Conservation (phyloP, 2,797 vertebrate species). For the Catamblyrhynchus diadema region DNA sequence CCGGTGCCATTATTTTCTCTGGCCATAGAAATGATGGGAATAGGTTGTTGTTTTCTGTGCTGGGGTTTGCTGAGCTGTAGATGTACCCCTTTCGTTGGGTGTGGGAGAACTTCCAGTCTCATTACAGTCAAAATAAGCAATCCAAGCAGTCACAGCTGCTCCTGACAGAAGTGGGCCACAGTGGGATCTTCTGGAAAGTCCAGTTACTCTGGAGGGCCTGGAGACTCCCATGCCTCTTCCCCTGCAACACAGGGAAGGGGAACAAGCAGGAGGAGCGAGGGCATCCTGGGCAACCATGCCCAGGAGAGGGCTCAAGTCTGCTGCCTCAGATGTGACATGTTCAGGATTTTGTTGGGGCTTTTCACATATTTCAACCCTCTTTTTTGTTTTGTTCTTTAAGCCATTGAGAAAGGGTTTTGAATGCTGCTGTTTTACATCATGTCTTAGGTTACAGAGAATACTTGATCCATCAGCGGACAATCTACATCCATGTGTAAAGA, state of each 20-base stretch:
- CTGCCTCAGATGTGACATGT: background rate
- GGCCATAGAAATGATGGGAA: rapidly evolving
- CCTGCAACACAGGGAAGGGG: background rate
- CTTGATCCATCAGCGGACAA: background rate
- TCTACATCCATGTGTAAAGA: background rate
- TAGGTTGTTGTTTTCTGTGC: background rate
- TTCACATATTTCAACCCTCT: background rate
- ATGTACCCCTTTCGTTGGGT: rapidly evolving
- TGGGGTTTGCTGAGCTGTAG: background rate
- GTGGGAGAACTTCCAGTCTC: background rate
- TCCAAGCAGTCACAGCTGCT: background rate
- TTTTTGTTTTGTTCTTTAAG: background rate
- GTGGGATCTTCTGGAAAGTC: background rate
- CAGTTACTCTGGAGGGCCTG: background rate
- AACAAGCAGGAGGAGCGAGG: background rate
- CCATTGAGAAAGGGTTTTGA: background rate
- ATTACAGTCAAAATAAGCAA: background rate
- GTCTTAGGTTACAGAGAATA: background rate
- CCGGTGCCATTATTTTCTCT: background rate
- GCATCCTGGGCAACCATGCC: rapidly evolving
- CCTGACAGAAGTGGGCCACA: background rate
- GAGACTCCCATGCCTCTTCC: background rate
- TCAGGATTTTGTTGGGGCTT: background rate
- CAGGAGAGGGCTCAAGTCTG: background rate
- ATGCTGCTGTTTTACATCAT: background rate